Percentiles rank a stretch among this genome's conserved stretches.
phyloP scores from a whole-genome alignment of 1,140 invertebrate species.

The Diachasmimorpha longicaudata region DNA sequence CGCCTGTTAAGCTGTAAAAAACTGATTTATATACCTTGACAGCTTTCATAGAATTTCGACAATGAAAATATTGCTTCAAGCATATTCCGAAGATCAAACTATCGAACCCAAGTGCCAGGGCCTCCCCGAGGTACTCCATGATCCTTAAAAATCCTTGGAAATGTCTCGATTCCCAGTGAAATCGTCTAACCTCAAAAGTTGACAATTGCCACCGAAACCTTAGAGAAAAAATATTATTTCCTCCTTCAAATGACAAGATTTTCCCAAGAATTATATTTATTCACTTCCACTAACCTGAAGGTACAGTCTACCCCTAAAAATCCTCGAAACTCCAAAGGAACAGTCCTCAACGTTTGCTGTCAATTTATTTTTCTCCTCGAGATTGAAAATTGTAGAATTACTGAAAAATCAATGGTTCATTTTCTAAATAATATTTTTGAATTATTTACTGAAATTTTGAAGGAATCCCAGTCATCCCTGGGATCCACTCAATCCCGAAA shows the following conservation, averaged over 20 bases:
- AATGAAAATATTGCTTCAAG: conserved; percentile 73
- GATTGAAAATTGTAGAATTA: not conserved
- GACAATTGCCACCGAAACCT: not conserved
- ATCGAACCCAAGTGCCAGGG: conserved; percentile 74
- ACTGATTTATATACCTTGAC: conserved; percentile 65
- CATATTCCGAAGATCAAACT: conserved; percentile 74
- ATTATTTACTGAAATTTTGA: not conserved
- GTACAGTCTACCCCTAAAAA: not conserved
- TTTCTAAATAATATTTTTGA: not conserved
- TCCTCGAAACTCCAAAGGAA: not conserved
- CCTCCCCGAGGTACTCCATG: conserved; percentile 62
- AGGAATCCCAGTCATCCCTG: not conserved
- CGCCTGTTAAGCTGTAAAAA: not conserved
- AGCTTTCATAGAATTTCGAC: conserved; percentile 69
- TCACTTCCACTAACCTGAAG: not conserved
- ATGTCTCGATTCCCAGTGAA: not conserved
- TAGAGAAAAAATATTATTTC: not conserved
- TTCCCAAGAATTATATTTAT: not conserved
- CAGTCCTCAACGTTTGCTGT: not conserved
- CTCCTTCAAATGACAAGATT: not conserved
- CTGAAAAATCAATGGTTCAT: not conserved
- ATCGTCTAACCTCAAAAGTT: not conserved
- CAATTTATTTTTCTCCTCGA: not conserved
- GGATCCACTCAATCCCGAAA: not conserved
- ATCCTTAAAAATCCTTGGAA: not conserved